These are phyloP conservation scores for Macrotus californicus DNA, from an alignment of 2,113 vertebrate genomes.

Conservation along the genomic window DNA sequence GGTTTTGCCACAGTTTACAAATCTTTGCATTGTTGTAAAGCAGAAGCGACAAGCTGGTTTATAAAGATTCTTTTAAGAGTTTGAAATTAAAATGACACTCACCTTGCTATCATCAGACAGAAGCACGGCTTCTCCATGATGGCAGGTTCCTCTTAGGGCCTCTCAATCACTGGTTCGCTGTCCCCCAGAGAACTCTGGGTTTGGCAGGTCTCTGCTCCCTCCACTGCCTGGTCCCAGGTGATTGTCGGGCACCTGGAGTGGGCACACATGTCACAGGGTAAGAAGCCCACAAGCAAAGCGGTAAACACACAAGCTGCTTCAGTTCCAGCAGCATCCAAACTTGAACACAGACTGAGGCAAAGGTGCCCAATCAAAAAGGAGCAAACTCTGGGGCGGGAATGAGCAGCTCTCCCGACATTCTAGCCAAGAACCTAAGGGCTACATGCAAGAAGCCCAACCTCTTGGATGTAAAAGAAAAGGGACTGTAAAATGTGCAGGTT, in stretches of 20 bases:
- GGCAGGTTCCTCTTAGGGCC: not conserved
- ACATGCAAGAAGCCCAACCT: not conserved
- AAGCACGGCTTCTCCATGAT: not conserved
- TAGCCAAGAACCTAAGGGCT: not conserved
- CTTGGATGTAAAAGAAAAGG: not conserved
- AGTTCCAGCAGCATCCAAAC: not conserved
- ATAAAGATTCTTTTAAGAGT: constrained; percentile 3
- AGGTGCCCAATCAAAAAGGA: constrained; percentile 25
- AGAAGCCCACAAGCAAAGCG: constrained; percentile 28
- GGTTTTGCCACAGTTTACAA: constrained; percentile 35
- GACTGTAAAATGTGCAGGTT: not conserved
- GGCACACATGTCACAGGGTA: constrained; percentile 47
- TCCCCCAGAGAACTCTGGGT: not conserved
- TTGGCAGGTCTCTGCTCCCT: constrained; percentile 27
- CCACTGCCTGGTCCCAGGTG: not conserved
- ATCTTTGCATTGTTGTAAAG: not conserved
- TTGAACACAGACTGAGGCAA: not conserved
- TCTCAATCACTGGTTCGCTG: not conserved
- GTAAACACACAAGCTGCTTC: constrained; percentile 54
- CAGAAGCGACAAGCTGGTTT: not conserved
- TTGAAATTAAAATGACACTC: constrained; percentile 11
- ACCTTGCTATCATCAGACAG: not conserved
- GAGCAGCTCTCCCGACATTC: not conserved
- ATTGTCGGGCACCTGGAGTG: not conserved
- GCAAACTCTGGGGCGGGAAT: not conserved